Evolutionary conservation across 2,797 vertebrate genomes (phyloP), one percentile per base, ranked within the genome.

Genomic region (Takifugu ocellatus): DNA sequence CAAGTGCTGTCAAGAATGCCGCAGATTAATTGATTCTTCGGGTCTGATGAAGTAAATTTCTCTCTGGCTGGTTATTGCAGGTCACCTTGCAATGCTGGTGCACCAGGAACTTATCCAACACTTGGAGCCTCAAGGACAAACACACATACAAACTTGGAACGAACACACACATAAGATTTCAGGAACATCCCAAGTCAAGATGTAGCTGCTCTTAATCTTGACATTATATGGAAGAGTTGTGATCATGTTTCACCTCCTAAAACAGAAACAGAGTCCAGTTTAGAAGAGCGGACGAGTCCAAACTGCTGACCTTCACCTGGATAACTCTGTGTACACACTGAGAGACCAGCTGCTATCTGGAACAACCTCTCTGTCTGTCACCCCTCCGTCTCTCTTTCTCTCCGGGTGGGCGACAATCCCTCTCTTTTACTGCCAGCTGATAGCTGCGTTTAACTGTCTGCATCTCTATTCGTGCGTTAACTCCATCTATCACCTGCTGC

Each of bases 11-110:
- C 36, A 14, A 39, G 36, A 39, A 11, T 39, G 36, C 12, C 12
- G 43, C 43, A 44, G 43, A 17, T 3, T 5, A 16, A 44, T n/a
- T 16, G 15, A 16, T 47, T 11, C 21, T 47, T 47, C 46, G 25
- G 44, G 45, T 63, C 39, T 58, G 50, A 45, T 5, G 24, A 47
- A 26, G 51, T 46, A 21, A 33, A 31, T 61, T 21, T 63, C 2
- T 49, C 25, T 9, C 44, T n/a, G 5, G 24, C 53, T 43, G 39
- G 56, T 51, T 60, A 50, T 70, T 77, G 72, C 45, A 80, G 87
- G 88, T 90, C 88, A 90, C 88, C 86, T 90, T 90, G 81, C 76
- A 71, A 61, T 67, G 78, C 78, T 85, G 84, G 74, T 85, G 72
- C 76, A 78, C 75, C 79, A 81, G 77, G 79, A 78, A 76, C 78